phyloP scores from a whole-genome alignment of 2,113 vertebrate genomes.

The Pantherophis guttatus region DNA sequence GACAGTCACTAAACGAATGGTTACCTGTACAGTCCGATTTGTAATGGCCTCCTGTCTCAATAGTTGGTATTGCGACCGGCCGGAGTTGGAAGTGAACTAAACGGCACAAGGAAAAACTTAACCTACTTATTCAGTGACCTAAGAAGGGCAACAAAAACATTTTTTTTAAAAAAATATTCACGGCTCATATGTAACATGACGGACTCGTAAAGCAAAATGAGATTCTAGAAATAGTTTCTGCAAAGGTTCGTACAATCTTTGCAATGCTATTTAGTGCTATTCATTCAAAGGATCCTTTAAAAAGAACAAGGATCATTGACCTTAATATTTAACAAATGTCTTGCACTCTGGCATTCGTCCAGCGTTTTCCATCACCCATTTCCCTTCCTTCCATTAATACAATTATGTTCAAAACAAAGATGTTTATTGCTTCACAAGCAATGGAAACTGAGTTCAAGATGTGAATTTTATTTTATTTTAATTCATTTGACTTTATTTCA shows the following conservation, averaged over 20 bases:
- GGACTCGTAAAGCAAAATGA: constrained; percentile 11
- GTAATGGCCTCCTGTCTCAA: neutral
- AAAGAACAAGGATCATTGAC: constrained; percentile 36
- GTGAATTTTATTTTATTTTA: constrained; percentile 32
- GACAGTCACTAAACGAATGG: neutral
- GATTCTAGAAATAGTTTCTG: neutral
- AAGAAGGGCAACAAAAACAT: neutral
- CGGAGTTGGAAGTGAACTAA: neutral
- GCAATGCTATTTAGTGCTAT: rapidly evolving
- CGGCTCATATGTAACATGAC: neutral
- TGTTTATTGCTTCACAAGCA: constrained; percentile 46
- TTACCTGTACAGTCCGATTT: neutral
- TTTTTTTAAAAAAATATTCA: neutral
- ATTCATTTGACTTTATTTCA: neutral
- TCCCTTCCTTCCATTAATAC: constrained; percentile 29
- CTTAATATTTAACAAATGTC: constrained; percentile 61
- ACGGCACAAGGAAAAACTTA: neutral
- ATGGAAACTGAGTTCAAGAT: constrained; percentile 33
- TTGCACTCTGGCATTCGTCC: neutral
- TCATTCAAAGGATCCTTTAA: constrained; percentile 14
- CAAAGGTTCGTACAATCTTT: neutral
- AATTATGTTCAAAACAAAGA: constrained; percentile 46
- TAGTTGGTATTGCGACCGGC: neutral
- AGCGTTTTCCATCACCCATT: constrained; percentile 16
- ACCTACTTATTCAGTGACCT: neutral